phyloP scores from a whole-genome alignment of 35 echinoderm and acorn worm genomes.

The Diadema setosum region DNA sequence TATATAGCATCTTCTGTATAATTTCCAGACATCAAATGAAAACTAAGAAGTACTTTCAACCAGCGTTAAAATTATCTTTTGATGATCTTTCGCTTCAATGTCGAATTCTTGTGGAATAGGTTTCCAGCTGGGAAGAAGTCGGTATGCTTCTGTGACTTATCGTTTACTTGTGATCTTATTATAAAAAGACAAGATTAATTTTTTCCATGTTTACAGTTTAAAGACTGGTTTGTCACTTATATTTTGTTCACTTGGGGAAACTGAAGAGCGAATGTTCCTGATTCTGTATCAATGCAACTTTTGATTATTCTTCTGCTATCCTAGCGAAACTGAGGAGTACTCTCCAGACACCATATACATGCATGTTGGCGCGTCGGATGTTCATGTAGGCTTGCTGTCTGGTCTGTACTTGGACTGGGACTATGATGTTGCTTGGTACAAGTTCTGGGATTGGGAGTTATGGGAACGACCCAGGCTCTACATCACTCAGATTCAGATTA shows the following conservation, averaged over 20 bases:
- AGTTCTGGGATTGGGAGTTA: constrained; percentile 83
- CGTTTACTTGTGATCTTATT: background rate
- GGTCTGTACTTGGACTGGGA: constrained; percentile 74
- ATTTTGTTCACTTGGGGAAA: too few relatives aligned
- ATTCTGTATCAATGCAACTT: background rate
- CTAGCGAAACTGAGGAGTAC: constrained; percentile 4
- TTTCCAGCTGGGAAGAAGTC: background rate
- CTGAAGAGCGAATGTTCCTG: background rate
- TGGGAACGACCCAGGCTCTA: constrained; percentile 68
- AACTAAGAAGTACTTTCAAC: too few relatives aligned
- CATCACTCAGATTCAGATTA: constrained; percentile 57
- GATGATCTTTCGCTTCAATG: background rate
- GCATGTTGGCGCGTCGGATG: background rate
- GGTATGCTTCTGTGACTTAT: background rate
- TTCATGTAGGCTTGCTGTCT: constrained; percentile 15
- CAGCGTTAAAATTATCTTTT: too few relatives aligned
- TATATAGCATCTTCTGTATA: too few relatives aligned
- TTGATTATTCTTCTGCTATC: background rate
- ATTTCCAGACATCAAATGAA: too few relatives aligned
- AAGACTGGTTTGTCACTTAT: background rate
- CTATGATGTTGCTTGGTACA: constrained; percentile 76
- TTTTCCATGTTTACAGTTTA: background rate
- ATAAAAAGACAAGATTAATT: background rate
- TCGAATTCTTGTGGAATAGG: background rate
- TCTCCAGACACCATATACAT: background rate